Base-by-base conservation (phyloP, 2,888 invertebrate genomes). In the Zygogramma bicolorata region DNA sequence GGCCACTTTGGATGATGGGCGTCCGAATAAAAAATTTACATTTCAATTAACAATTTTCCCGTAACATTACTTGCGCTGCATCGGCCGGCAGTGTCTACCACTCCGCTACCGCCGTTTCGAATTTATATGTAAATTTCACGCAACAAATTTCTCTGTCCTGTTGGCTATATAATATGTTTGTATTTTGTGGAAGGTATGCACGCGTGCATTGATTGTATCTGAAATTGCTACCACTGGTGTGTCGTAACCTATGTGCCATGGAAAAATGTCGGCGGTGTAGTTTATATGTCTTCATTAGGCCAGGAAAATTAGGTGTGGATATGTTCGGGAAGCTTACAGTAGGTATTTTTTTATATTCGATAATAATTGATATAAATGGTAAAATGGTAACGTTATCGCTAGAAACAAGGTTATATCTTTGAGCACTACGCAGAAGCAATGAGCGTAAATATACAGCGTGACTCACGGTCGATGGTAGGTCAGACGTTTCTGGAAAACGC, bases 151-250 rank as follows among this genome's bases (percentile, higher is more conserved):
- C 57, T 53, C 42, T 58, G 61, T 18, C 57, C 59, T 38, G 74
- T 61, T 65, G 46, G 68, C 71, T 74, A 71, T 74, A 68, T 68
- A 65, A 65, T 67, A 46, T 65, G 25, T 53, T 40, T 25, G 49
- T 61, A 70, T 46, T 38, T 38, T 29, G n/a, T 10, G n/a, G n/a
- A n/a, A n/a, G n/a, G n/a, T n/a, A n/a, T n/a, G 7, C 20, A 49
- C 22, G 68, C 61, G 62, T 65, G 74, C 71, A 74, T 71, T 71
- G 74, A 74, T 71, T 71, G 53, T 71, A 74, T 71, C 68, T 70
- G 65, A 71, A 68, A 74, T 66, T 74, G 65, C 68, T 57, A 60
- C n/a, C n/a, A n/a, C 49, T 62, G 31, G 29, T 59, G 25, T 34
- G 13, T 34, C n/a, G 8, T 31, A 59, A 31, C 27, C 18, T 59